A percentile compares a stretch with the other conserved stretches of the same genome.
phyloP scores from a whole-genome alignment of 2,888 invertebrate genomes.

The Trissolcus brochymenae region DNA sequence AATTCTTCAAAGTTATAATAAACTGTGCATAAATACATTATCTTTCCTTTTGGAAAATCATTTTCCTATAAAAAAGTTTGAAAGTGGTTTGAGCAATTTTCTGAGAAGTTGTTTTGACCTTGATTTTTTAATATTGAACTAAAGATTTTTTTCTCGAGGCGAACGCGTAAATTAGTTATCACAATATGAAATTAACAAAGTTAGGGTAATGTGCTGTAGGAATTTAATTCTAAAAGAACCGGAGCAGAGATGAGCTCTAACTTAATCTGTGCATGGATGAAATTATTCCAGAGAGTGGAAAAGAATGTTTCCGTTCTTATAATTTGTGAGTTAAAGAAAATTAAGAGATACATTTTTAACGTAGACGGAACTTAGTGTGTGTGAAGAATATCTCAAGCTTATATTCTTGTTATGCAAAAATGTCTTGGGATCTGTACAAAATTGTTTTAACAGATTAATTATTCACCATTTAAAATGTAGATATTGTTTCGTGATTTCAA shows the following conservation, averaged over 20 bases:
- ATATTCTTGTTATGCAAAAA: no score
- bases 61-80: no score
- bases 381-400: no score
- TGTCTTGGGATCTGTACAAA: no score
- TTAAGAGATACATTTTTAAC: conserved; percentile 23
- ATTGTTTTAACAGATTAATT: no score
- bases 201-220: conserved; percentile 7
- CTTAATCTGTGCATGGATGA: conserved; percentile 18
- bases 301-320: conserved; percentile 20
- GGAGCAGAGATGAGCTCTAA: conserved; percentile 2
- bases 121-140: conserved; percentile 4
- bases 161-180: conserved; percentile 3
- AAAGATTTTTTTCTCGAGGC: background rate
- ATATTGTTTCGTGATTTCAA: background rate
- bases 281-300: conserved; percentile 16
- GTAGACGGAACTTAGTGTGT: background rate
- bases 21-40: no score
- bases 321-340: conserved; percentile 12
- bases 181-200: conserved; percentile 12
- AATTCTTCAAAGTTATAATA: no score
- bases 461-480: no score
- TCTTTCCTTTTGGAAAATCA: no score
- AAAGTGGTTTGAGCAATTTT: no score
- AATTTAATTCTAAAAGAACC: conserved; percentile 8
- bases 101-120: background rate